Evolutionary conservation across 2,113 vertebrate species (phyloP), one percentile per base, ranked within the genome.

Genomic region (Cricetomys ansorgei): DNA sequence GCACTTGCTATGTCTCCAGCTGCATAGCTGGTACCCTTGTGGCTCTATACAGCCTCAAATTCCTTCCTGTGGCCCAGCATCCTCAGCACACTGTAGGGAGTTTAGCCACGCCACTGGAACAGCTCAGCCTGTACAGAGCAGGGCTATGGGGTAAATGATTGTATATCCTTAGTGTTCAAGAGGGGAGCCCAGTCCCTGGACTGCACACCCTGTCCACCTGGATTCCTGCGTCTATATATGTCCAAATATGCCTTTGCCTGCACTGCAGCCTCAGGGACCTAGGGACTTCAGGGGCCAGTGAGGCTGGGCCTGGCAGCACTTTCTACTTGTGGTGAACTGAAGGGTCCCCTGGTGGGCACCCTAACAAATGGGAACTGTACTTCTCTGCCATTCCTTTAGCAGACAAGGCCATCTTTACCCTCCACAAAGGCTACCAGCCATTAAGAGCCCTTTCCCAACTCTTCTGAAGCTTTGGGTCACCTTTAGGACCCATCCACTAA

Each of bases 51-150:
- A 11, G 86, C 86, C 75, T 65, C 67, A 23, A 37, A 25, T 4
- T 21, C 67, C 19, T 37, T 43, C 17, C 55, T n/a, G 23, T 7
- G 7, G 50, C 25, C 21, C 40, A 48, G 25, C 7, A 43, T 12
- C 37, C 3, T 2, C 21, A 1, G 25, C 3, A 6, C 50, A 27
- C 53, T 34, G 12, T 34, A 16, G 2, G 45, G 83, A 0, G 1
- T 1, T 16, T 0, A 13, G 17, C 69, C 4, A 27, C 16, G 21
- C 13, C 57, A 43, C 31, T 76, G 34, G 62, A 17, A 16, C 23
- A 77, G 72, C 25, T 69, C 23, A 37, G 31, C 31, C 40, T 23
- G 34, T 4, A 15, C 67, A 37, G 48, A 34, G 43, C 50, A 23
- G 1, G 21, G 17, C 59, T 37, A 11, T 11, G 1, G 67, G 37